These are phyloP conservation scores for Crambe crambe DNA, from an alignment of 37 sponge, comb jelly and placozoan genomes.

Conservation along the genomic window DNA sequence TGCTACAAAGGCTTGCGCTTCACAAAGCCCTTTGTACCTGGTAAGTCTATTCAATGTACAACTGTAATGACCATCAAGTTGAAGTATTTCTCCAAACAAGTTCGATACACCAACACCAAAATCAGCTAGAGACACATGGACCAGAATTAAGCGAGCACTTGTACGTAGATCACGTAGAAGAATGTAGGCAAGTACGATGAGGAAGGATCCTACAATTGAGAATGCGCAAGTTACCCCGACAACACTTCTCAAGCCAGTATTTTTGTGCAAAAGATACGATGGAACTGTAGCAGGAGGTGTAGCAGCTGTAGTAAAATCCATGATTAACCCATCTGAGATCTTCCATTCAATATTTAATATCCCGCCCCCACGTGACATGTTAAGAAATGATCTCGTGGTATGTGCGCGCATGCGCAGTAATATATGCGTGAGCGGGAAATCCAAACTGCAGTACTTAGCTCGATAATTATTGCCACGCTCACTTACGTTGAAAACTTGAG, in stretches of 20 bases:
- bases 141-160: slow-evolving; percentile 37
- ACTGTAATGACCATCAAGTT: slow-evolving; percentile 31
- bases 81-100: slow-evolving; percentile 28
- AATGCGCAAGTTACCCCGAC: slow-evolving; percentile 43
- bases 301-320: background rate
- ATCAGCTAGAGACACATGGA: slow-evolving; percentile 69
- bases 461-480: no score
- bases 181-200: slow-evolving; percentile 65
- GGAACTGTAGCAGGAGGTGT: background rate
- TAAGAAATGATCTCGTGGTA: no score
- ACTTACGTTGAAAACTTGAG: no score
- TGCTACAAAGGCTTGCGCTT: slow-evolving; percentile 38
- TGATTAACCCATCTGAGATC: no score
- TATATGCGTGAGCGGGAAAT: no score
- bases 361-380: no score
- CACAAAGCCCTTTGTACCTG: background rate
- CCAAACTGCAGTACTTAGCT: no score
- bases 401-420: no score
- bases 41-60: background rate
- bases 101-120: slow-evolving; percentile 38
- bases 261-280: slow-evolving; percentile 11
- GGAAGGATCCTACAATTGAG: slow-evolving; percentile 50
- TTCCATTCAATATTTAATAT: no score
- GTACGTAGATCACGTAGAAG: slow-evolving; percentile 49
- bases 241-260: background rate